A percentile compares a stretch with the other conserved stretches of the same genome.
These are phyloP conservation scores for Oxyura jamaicensis DNA, from an alignment of 2,113 vertebrate species.

Conservation along the genomic window DNA sequence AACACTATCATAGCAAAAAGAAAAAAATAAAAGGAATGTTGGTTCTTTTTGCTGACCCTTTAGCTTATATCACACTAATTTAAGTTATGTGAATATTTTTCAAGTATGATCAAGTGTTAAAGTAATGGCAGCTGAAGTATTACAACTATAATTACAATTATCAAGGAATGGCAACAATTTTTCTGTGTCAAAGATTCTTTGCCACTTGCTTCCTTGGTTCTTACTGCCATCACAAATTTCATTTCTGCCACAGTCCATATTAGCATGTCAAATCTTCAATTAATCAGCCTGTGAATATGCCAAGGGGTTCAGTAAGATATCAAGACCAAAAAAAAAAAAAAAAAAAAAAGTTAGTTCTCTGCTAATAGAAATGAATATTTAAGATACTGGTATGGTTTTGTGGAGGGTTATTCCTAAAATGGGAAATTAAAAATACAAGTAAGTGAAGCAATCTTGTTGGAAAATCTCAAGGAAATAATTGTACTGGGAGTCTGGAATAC, in stretches of 20 bases:
- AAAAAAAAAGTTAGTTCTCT: neutral
- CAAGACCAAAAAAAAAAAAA: neutral
- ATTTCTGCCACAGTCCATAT: neutral
- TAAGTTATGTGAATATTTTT: neutral
- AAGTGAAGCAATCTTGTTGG: neutral
- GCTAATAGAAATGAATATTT: neutral
- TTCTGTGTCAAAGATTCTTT: neutral
- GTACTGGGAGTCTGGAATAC: neutral
- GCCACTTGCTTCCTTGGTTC: neutral
- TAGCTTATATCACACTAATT: neutral
- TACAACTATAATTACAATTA: neutral
- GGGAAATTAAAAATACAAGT: neutral
- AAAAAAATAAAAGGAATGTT: neutral
- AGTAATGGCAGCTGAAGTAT: neutral
- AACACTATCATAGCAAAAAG: neutral
- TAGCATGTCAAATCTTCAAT: slow-evolving; percentile 27
- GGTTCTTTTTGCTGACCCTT: neutral
- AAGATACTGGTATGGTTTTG: neutral
- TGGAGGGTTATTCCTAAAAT: neutral
- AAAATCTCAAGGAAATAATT: neutral
- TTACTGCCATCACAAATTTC: slow-evolving; percentile 23
- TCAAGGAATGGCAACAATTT: neutral
- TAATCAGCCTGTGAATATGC: slow-evolving; percentile 8
- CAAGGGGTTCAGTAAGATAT: neutral
- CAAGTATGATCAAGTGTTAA: neutral